Evolutionary conservation across 2,797 vertebrate species (phyloP).

Genomic region (Erethizon dorsatum): DNA sequence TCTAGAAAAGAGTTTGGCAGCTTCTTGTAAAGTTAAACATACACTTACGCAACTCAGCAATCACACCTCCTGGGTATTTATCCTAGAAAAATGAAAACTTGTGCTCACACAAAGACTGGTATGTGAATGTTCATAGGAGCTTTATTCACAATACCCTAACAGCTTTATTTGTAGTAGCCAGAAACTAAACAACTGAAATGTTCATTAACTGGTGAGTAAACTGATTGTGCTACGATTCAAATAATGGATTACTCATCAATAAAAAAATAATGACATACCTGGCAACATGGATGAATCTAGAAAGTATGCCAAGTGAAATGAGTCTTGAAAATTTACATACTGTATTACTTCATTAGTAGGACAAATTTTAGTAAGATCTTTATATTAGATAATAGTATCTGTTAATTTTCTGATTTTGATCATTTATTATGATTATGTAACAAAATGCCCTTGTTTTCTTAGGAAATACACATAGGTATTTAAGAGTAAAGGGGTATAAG

Average conservation of each 20-base stretch:
- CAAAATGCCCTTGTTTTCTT: slow-evolving; percentile 23
- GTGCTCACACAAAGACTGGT: not conserved
- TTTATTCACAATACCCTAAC: not conserved
- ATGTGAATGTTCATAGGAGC: not conserved
- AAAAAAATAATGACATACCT: slow-evolving; percentile 2
- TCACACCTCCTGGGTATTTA: slow-evolving; percentile 40
- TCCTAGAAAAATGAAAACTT: slow-evolving; percentile 59
- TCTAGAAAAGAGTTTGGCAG: not conserved
- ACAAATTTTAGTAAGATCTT: slow-evolving; percentile 28
- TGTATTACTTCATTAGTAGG: not conserved
- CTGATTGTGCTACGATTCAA: slow-evolving; percentile 31
- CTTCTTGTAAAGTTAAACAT: not conserved
- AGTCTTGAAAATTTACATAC: not conserved
- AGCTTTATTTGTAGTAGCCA: not conserved
- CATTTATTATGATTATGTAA: slow-evolving; percentile 18
- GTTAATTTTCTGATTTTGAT: slow-evolving; percentile 22
- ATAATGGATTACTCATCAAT: not conserved
- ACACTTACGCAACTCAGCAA: not conserved
- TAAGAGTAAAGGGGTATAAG: not conserved
- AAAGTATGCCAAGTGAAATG: not conserved
- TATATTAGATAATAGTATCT: not conserved
- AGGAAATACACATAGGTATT: not conserved
- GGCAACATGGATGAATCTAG: not conserved
- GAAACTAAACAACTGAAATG: slow-evolving; percentile 15
- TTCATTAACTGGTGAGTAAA: slow-evolving; percentile 12